Base-by-base conservation (phyloP, 2,888 invertebrate species). In the Noctua janthina region DNA sequence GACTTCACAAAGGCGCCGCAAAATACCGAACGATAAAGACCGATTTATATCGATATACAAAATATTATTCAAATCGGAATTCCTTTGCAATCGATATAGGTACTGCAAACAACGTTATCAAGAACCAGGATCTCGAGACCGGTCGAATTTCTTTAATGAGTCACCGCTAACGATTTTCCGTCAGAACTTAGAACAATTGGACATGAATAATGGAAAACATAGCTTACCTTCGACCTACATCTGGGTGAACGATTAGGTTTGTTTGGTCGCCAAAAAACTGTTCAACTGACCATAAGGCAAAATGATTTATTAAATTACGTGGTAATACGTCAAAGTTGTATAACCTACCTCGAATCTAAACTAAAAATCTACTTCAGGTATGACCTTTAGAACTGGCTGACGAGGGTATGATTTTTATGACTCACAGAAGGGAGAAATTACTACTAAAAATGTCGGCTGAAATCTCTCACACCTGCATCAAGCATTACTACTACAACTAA, bases 131-230 rank as follows among this genome's bases (percentile, higher is more conserved):
- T 91, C 89, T 89, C 85, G 88, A 87, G 79, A 88, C 91, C 90
- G 91, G 91, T 93, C 90, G 91, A 92, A 93, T 94, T 94, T 96
- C 94, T 96, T 95, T 95, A 96, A 96, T 96, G 96, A 96, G 94
- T 96, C 96, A 96, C 92, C 84, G 87, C 89, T 95, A 96, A 95
- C 95, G 95, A 96, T 95, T 96, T 96, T 95, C 93, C 93, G 93
- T 95, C 95, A 95, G 92, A 93, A 94, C 93, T 95, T 94, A 95
- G 92, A 93, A 94, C 94, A 94, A 95, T 95, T 91, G 94, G 86
- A 92, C 94, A 95, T 96, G 95, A 96, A 96, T 96, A 95, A 96
- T 96, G 94, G 93, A 95, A 92, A 91, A 89, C 93, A 92, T 84
- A 81, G 82, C 72, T 80, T 82, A 88, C 90, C 91, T 91, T 88